phyloP scores from a whole-genome alignment of 2,113 vertebrate species.

The Sylvia atricapilla region DNA sequence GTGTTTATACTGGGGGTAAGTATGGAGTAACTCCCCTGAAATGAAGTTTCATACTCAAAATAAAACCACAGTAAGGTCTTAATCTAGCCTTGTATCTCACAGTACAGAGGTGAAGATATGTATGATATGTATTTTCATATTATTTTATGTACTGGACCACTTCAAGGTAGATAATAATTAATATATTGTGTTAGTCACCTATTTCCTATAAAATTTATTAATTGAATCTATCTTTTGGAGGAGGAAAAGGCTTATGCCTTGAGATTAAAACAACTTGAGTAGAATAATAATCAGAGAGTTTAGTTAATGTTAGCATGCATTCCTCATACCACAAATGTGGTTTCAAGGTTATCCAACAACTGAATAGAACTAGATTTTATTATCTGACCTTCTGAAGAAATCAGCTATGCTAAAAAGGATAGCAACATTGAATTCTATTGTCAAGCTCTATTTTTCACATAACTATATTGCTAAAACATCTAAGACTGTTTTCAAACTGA shows the following conservation, averaged over 20 bases:
- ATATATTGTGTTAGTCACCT: neutral
- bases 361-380: neutral
- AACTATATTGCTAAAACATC: neutral
- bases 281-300: slow-evolving; percentile 27
- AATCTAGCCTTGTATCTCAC: neutral
- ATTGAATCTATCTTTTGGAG: neutral
- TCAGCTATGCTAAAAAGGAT: neutral
- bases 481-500: slow-evolving; percentile 30
- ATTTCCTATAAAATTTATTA: neutral
- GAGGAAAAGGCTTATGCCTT: neutral
- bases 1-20: neutral
- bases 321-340: neutral
- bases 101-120: neutral
- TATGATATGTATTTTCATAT: neutral
- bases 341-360: slow-evolving; percentile 44
- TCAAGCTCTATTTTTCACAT: neutral
- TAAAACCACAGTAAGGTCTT: neutral
- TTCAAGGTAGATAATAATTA: neutral
- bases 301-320: neutral
- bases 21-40: neutral
- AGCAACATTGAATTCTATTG: neutral
- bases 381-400: slow-evolving; percentile 16
- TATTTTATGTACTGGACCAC: neutral
- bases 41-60: neutral
- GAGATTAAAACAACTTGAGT: neutral